These are phyloP conservation scores for Megaptera novaeangliae DNA, from an alignment of 2,113 vertebrate species.

Conservation along the genomic window DNA sequence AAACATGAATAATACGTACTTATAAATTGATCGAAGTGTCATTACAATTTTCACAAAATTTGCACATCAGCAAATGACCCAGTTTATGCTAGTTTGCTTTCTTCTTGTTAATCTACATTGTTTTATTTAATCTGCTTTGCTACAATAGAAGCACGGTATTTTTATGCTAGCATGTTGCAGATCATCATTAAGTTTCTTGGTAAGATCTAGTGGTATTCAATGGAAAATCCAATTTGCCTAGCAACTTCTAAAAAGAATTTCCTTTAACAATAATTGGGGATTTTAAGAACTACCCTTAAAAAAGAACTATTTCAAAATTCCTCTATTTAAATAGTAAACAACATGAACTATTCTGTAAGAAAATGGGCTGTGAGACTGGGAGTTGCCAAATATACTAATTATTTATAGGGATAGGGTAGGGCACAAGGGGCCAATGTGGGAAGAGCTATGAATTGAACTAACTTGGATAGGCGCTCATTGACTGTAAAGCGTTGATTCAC, in stretches of 20 bases:
- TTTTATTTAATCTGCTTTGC: slow-evolving; percentile 24
- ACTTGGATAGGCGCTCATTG: background rate
- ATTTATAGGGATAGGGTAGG: background rate
- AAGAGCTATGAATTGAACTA: background rate
- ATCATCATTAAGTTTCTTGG: slow-evolving; percentile 32
- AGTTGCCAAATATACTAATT: background rate
- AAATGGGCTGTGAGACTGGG: background rate
- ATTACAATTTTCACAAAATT: slow-evolving; percentile 60
- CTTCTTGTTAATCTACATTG: background rate
- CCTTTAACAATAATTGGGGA: background rate
- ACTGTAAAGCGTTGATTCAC: slow-evolving; percentile 12
- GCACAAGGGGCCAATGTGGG: background rate
- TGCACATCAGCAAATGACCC: slow-evolving; percentile 46
- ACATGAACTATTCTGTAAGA: slow-evolving; percentile 10
- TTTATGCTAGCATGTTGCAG: background rate
- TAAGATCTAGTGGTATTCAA: background rate
- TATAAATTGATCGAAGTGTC: slow-evolving; percentile 49
- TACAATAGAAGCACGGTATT: background rate
- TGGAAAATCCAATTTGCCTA: slow-evolving; percentile 29
- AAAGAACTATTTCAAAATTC: slow-evolving; percentile 28
- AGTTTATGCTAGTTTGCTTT: slow-evolving; percentile 23
- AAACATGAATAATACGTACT: slow-evolving; percentile 43
- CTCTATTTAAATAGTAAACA: slow-evolving; percentile 26
- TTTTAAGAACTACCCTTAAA: slow-evolving; percentile 29
- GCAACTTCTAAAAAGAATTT: slow-evolving; percentile 12